These are phyloP conservation scores for Sialis fuliginosa DNA, from an alignment of 2,888 invertebrate genomes.

Conservation along the genomic window DNA sequence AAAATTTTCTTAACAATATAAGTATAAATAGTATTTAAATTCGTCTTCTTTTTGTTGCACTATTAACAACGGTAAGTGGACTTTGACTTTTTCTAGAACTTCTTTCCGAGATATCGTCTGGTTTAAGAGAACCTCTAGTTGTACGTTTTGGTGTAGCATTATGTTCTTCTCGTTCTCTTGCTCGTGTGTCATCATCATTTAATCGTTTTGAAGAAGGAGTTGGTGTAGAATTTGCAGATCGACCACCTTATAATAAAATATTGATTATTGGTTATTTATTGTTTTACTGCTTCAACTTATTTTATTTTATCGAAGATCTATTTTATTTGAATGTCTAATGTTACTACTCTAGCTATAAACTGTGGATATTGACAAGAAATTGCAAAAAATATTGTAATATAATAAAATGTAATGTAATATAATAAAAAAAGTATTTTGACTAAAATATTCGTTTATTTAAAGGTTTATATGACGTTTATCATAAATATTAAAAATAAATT, in stretches of 20 bases:
- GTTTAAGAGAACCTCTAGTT: slow-evolving; percentile 25
- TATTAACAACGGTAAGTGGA: slow-evolving; percentile 18
- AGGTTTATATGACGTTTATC: no score
- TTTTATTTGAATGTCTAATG: background rate
- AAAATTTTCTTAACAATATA: no score
- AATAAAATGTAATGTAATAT: no score
- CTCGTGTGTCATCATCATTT: background rate
- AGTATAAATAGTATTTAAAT: slow-evolving; percentile 9
- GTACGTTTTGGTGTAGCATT: slow-evolving; percentile 24
- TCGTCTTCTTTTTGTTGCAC: slow-evolving; percentile 17
- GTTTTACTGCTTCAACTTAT: background rate
- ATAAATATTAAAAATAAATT: no score
- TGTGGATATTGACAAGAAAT: no score
- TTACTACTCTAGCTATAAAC: no score
- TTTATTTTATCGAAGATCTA: background rate
- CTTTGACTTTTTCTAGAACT: slow-evolving; percentile 15
- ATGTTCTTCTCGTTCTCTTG: background rate
- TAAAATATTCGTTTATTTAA: no score
- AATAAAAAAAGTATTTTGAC: no score
- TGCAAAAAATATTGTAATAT: no score
- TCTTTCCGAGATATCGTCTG: slow-evolving; percentile 25
- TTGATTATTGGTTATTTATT: background rate
- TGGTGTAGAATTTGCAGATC: background rate
- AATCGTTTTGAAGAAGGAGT: background rate
- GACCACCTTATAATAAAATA: background rate